Conservation (phyloP, 30 jellyfish, hydroid and myxozoan genomes). For the Aurelia sp. region DNA sequence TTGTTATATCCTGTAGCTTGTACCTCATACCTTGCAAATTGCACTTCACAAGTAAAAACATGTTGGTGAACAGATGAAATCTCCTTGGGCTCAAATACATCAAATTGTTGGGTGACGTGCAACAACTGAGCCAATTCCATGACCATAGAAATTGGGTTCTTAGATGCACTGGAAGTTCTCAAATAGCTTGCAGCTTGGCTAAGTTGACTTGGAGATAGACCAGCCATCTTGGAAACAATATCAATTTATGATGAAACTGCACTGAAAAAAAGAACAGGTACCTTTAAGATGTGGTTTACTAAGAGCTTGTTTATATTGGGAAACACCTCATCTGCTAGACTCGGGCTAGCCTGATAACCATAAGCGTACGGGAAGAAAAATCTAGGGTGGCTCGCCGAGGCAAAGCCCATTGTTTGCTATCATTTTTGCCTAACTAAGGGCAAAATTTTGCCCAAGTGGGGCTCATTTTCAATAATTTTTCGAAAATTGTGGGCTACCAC, state of each 20-base stretch:
- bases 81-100: constrained; percentile 15
- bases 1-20: constrained; percentile 29
- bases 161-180: not conserved
- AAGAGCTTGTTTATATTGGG: no score
- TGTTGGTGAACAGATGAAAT: constrained; percentile 38
- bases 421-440: no score
- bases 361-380: no score
- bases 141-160: constrained; percentile 40
- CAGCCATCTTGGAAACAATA: not conserved
- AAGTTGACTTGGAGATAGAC: not conserved
- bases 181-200: constrained; percentile 10
- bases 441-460: no score
- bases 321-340: no score
- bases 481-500: no score
- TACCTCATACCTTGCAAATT: not conserved
- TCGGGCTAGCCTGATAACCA: no score
- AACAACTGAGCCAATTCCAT: constrained; percentile 59
- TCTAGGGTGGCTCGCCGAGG: no score
- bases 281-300: no score
- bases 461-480: no score
- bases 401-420: no score
- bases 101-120: constrained; percentile 33
- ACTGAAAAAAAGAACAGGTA: no score
- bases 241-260: not conserved
- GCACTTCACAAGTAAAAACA: constrained; percentile 11